Evolutionary conservation across 2,113 vertebrate genomes (phyloP), one percentile per base, ranked within the genome.

Genomic region (Toxotes chatareus): DNA sequence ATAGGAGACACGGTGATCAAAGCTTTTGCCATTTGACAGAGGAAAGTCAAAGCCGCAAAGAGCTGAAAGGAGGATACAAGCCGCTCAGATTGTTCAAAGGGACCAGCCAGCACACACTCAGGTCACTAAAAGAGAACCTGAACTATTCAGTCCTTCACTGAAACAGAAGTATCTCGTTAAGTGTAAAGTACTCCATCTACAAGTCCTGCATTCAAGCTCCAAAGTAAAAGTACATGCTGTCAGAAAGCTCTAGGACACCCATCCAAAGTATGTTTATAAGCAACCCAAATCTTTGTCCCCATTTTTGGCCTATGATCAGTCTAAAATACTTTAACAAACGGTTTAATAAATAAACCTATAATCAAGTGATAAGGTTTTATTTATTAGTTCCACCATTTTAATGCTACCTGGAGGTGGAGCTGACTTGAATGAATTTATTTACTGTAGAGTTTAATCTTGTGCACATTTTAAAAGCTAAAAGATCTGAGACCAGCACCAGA

Each of bases 1-100:
- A 86, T 67, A 75, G 53, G 80, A 90, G 65, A 81, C 56, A 19
- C 57, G 40, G 14, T 56, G 91, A 94, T 93, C 92, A 93, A 92
- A 93, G 92, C 75, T 60, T 14, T 16, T 8, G 38, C 78, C 80
- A 75, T 89, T 80, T 87, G 90, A 93, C 90, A 85, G 90, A 38
- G 5, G 70, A 82, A 86, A 67, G 87, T 92, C 84, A 88, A 89
- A 84, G 63, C 31, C 13, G 27, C 27, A 27, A 27, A 27, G 27
- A 27, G 27, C 12, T 55, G 4, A 69, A 71, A 60, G 64, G 65
- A 44, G 55, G 64, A 79, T 8, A 78, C 62, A 56, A 23, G 40
- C 32, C 6, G 63, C 59, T 67, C 69, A 23, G 32, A 10, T 70
- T 80, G 74, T 76, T 89, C 86, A 91, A 91, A 89, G 83, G 8